A percentile compares a stretch with the other conserved stretches of the same genome.
phyloP scores from a whole-genome alignment of 1,140 invertebrate species.

The Atta colombica region DNA sequence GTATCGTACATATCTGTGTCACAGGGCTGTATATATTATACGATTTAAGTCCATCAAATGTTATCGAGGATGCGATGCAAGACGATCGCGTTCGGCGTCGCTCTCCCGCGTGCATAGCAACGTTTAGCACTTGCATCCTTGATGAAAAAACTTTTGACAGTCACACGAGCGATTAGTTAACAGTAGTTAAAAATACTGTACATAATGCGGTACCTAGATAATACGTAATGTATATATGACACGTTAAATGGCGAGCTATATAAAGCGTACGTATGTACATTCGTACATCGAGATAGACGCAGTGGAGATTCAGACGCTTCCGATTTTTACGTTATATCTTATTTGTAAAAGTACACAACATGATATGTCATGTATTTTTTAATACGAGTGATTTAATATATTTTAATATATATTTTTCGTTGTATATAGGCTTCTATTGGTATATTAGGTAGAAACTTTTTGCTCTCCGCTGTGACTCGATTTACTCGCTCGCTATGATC shows the following conservation, averaged over 20 bases:
- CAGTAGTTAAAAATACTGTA: conserved; percentile 62
- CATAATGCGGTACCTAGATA: conserved; percentile 56
- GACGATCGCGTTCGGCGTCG: background rate
- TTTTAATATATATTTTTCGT: conserved; percentile 33
- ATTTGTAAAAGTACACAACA: conserved; percentile 2
- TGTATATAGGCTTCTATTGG: conserved; percentile 13
- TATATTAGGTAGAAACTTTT: conserved; percentile 4
- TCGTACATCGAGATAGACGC: conserved; percentile 23
- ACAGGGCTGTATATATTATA: conserved; percentile 77
- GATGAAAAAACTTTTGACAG: conserved; percentile 16
- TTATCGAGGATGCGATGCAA: conserved; percentile 67
- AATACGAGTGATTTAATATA: conserved; percentile 26
- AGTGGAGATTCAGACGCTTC: background rate
- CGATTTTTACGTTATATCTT: conserved; percentile 1
- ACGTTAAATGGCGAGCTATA: conserved; percentile 13
- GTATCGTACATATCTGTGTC: conserved; percentile 81
- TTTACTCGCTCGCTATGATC: background rate
- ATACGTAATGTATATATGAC: conserved; percentile 68
- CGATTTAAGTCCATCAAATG: conserved; percentile 14
- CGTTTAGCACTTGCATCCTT: conserved; percentile 47
- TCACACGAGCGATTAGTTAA: conserved; percentile 45
- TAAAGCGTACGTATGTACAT: background rate
- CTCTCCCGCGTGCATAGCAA: background rate
- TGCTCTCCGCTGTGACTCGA: conserved; percentile 27
- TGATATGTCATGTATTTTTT: conserved; percentile 14